phyloP scores from a whole-genome alignment of 1,140 invertebrate genomes.

The Conus betulinus region DNA sequence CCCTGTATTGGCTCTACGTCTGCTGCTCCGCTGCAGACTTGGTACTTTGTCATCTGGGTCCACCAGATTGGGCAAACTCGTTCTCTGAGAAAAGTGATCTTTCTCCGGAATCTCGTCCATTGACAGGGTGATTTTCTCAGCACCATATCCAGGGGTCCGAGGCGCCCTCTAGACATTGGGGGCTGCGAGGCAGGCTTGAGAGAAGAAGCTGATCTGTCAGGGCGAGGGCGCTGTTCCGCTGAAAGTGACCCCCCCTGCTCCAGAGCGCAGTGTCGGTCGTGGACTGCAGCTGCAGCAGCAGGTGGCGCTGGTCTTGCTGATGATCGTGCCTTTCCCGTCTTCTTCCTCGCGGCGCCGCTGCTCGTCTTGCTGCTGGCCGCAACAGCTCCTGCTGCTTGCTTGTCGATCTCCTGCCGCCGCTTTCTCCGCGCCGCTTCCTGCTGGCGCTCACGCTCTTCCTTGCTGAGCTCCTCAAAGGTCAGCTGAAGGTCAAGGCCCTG shows the following conservation, averaged over 20 bases:
- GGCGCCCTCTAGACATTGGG: constrained; percentile 12
- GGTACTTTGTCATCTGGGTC: constrained; percentile 69
- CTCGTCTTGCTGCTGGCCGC: constrained; percentile 18
- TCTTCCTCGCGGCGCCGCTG: constrained; percentile 16
- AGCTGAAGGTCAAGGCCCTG: not conserved
- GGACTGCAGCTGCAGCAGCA: constrained; percentile 17
- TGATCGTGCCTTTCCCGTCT: not conserved
- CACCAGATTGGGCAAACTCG: constrained; percentile 66
- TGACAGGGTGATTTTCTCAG: not conserved
- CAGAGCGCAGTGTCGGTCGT: not conserved
- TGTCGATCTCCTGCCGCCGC: constrained; percentile 32
- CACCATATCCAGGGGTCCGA: not conserved
- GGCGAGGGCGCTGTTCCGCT: not conserved
- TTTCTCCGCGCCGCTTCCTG: constrained; percentile 3
- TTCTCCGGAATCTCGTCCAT: constrained; percentile 59
- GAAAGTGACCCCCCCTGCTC: not conserved
- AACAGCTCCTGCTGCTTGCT: constrained; percentile 35
- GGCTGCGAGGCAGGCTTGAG: constrained; percentile 17
- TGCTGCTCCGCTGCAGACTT: constrained; percentile 38
- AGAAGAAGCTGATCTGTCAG: constrained; percentile 28
- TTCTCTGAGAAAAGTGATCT: constrained; percentile 67
- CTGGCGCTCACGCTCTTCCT: not conserved
- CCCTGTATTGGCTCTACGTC: not conserved
- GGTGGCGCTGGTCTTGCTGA: not conserved
- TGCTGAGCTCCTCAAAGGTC: not conserved